phyloP scores from a whole-genome alignment of 2,888 invertebrate species.

The Griposia aprilina region DNA sequence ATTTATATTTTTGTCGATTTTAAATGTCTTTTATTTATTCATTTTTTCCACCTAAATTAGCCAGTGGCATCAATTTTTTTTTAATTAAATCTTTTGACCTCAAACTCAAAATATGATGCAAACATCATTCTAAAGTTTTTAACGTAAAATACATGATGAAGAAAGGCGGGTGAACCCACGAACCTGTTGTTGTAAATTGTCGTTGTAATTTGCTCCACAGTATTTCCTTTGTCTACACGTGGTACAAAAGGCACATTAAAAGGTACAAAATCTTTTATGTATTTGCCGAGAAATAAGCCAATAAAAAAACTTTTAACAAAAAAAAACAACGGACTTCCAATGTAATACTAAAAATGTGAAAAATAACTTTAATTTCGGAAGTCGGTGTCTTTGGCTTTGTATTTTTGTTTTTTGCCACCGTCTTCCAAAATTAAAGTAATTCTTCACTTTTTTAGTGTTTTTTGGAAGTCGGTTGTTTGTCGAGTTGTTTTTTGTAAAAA shows the following conservation, averaged over 20 bases:
- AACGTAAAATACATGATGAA: not conserved
- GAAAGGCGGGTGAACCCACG: not conserved
- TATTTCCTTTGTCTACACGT: slow-evolving; percentile 32
- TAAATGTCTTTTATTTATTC: not conserved
- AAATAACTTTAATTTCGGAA: no score
- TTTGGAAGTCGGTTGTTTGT: no score
- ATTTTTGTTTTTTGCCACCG: no score
- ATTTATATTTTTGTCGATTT: slow-evolving; percentile 2
- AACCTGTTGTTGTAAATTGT: not conserved
- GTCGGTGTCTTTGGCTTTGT: no score
- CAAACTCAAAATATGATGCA: not conserved
- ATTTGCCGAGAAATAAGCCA: slow-evolving; percentile 39
- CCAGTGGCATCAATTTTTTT: not conserved
- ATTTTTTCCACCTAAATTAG: not conserved
- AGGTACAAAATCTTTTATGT: slow-evolving; percentile 18
- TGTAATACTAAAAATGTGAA: no score
- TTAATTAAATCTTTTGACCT: slow-evolving; percentile 5
- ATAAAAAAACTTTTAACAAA: no score
- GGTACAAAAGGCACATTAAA: not conserved
- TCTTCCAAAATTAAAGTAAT: no score
- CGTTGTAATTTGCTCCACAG: slow-evolving; percentile 6
- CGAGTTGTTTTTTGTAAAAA: no score
- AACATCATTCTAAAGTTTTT: not conserved
- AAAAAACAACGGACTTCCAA: no score
- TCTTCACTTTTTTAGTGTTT: no score